Evolutionary conservation across 2,888 invertebrate species (phyloP).

Genomic region (Melitaea athalia): DNA sequence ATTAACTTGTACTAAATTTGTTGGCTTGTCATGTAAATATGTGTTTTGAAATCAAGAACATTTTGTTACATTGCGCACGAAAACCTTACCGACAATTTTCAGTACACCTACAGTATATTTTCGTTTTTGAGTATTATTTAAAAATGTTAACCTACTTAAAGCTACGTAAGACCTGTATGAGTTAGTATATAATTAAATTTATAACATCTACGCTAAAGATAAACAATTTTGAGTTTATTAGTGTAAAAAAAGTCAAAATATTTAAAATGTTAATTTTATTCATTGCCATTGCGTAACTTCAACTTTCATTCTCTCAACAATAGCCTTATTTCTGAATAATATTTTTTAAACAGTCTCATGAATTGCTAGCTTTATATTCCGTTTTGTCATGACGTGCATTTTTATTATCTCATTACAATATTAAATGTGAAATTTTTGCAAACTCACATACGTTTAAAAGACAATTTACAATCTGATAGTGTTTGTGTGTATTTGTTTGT

Average conservation of each 20-base stretch:
- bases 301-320: background rate
- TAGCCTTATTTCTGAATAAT: slow-evolving; percentile 1
- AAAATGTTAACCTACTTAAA: too few relatives aligned
- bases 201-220: background rate
- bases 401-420: background rate
- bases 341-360: background rate
- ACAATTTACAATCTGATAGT: background rate
- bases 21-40: too few relatives aligned
- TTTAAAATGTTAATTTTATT: background rate
- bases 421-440: background rate
- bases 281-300: background rate
- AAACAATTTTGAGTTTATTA: background rate
- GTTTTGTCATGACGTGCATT: background rate
- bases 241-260: background rate
- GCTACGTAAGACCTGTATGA: too few relatives aligned
- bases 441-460: background rate
- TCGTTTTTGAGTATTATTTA: too few relatives aligned
- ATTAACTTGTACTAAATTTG: too few relatives aligned
- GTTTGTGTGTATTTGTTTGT: too few relatives aligned
- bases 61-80: too few relatives aligned
- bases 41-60: too few relatives aligned
- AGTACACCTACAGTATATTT: too few relatives aligned
- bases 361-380: background rate
- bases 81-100: too few relatives aligned
- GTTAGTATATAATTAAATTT: background rate